phyloP scores from a whole-genome alignment of 1,140 invertebrate species.

The Drosophila nebulosa region DNA sequence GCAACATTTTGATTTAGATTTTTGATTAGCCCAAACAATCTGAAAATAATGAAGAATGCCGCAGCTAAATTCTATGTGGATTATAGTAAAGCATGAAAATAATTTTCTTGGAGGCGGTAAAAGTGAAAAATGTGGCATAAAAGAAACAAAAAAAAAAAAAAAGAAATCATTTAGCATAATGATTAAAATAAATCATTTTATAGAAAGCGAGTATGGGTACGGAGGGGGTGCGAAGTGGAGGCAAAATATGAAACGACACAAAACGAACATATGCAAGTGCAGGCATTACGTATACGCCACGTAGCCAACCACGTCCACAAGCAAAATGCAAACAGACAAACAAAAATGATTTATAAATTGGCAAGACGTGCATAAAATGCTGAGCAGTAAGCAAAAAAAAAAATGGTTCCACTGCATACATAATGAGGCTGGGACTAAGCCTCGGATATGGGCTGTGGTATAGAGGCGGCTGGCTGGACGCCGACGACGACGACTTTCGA shows the following conservation, averaged over 20 bases:
- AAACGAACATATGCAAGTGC: constrained; percentile 41
- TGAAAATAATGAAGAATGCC: not conserved
- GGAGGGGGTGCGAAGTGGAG: too few species aligned
- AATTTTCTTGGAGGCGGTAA: constrained; percentile 60
- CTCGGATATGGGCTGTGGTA: not conserved
- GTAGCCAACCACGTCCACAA: constrained; percentile 57
- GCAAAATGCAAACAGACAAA: constrained; percentile 76
- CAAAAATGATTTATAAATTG: constrained; percentile 80
- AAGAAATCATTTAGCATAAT: constrained; percentile 76
- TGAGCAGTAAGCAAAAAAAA: constrained; percentile 47
- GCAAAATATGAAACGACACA: constrained; percentile 8
- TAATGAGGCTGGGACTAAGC: constrained; percentile 56
- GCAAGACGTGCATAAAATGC: constrained; percentile 77
- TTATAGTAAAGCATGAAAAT: constrained; percentile 33
- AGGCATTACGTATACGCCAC: constrained; percentile 70
- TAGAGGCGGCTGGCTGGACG: constrained; percentile 37
- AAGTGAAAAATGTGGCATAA: constrained; percentile 57
- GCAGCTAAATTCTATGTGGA: not conserved
- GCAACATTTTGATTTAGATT: not conserved
- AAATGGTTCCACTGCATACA: constrained; percentile 75
- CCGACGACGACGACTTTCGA: constrained; percentile 47
- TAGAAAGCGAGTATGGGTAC: not conserved
- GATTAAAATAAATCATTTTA: constrained; percentile 79
- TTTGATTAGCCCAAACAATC: constrained; percentile 2
- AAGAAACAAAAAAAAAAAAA: constrained; percentile 7